phyloP scores from a whole-genome alignment of 2,888 invertebrate genomes.

The Liodrosophila aerea region DNA sequence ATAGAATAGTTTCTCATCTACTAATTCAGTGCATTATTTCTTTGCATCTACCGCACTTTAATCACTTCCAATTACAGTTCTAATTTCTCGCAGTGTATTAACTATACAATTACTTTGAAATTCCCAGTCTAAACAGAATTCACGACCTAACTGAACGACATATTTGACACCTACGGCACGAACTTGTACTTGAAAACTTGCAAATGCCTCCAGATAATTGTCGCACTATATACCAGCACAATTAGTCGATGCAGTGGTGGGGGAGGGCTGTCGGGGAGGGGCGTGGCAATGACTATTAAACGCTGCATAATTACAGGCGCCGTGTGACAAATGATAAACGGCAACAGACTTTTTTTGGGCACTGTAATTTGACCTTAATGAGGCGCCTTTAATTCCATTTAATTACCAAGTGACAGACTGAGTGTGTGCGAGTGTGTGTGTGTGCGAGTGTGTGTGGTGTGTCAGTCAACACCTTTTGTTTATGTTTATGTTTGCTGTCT shows the following conservation, averaged over 20 bases:
- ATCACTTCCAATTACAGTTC: no score
- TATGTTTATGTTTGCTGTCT: conserved; percentile 2
- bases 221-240: neutral
- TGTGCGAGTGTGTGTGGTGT: conserved; percentile 4
- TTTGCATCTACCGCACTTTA: no score
- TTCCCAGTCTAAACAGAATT: no score
- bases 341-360: conserved; percentile 48
- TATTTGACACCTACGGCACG: conserved; percentile 8
- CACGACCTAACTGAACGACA: conserved; percentile 4
- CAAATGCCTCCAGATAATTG: conserved; percentile 2
- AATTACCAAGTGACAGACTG: conserved; percentile 49
- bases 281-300: conserved; percentile 23
- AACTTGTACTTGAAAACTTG: conserved; percentile 7
- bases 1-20: no score
- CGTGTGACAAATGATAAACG: conserved; percentile 45
- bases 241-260: neutral
- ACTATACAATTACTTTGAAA: no score
- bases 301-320: conserved; percentile 71
- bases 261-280: neutral
- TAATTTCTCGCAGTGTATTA: no score
- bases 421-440: conserved; percentile 5
- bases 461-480: conserved; percentile 48
- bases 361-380: conserved; percentile 74
- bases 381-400: conserved; percentile 63
- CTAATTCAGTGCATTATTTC: no score